Evolutionary conservation across 2,888 invertebrate genomes (phyloP).

Genomic region (Seira ritae): DNA sequence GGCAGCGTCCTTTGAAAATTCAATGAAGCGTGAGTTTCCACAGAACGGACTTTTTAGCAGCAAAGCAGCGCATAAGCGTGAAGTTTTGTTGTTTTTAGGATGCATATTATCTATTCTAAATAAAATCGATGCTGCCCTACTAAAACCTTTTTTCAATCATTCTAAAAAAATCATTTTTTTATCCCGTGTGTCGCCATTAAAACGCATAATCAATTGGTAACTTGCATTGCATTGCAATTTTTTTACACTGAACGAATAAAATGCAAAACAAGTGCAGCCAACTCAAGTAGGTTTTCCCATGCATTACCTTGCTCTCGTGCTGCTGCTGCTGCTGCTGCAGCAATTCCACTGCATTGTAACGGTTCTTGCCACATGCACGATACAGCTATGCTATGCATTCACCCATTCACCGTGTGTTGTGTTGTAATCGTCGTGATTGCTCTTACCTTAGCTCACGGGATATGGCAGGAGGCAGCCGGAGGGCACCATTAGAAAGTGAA

Average conservation of each 20-base stretch:
- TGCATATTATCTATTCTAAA: not conserved
- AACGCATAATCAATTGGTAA: not conserved
- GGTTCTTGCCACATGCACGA: not conserved
- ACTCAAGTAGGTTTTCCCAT: not conserved
- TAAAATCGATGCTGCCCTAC: not conserved
- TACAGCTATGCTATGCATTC: too few relatives aligned
- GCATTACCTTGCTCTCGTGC: too few relatives aligned
- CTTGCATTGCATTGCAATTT: not conserved
- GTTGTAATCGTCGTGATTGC: not conserved
- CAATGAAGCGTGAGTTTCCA: too few relatives aligned
- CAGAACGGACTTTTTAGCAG: not conserved
- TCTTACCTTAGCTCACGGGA: not conserved
- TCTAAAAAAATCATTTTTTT: not conserved
- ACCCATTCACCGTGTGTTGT: not conserved
- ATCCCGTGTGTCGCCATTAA: not conserved
- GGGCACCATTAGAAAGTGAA: slow-evolving; percentile 57
- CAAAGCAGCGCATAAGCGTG: not conserved
- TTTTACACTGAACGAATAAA: not conserved
- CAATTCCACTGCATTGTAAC: too few relatives aligned
- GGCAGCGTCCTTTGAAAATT: too few relatives aligned
- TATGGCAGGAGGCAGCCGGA: slow-evolving; percentile 15
- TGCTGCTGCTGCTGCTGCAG: not conserved
- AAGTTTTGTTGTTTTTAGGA: not conserved
- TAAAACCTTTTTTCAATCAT: too few relatives aligned
- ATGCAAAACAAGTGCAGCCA: not conserved